Evolutionary conservation across 2,113 vertebrate species (phyloP).

Genomic region (Halcyon malimbica): DNA sequence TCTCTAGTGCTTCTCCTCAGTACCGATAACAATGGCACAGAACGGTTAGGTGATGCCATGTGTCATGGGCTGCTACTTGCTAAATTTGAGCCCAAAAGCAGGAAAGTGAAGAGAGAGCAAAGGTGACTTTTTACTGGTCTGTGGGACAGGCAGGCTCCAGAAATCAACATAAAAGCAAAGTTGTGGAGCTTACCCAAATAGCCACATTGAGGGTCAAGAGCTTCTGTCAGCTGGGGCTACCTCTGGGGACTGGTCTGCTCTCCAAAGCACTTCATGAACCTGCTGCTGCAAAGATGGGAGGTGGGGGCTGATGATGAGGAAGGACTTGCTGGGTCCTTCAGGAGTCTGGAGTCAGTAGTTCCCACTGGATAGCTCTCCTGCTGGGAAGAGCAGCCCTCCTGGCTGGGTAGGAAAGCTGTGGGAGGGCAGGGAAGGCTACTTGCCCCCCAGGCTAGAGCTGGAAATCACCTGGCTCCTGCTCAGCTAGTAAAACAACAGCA

Average conservation of each 20-base stretch:
- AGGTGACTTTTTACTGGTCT: neutral
- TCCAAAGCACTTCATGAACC: neutral
- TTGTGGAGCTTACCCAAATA: neutral
- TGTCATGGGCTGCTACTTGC: neutral
- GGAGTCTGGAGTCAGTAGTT: neutral
- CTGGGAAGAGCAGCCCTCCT: neutral
- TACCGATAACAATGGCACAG: rapidly evolving
- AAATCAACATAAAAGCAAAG: neutral
- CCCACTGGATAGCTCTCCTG: neutral
- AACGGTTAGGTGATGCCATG: neutral
- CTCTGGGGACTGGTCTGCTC: neutral
- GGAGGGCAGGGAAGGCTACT: neutral
- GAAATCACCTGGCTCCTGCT: conserved; percentile 51
- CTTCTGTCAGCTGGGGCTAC: neutral
- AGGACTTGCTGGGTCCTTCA: neutral
- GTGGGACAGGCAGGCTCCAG: neutral
- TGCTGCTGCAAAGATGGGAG: neutral
- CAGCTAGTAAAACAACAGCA: neutral
- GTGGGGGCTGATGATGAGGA: neutral
- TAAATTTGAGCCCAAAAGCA: neutral
- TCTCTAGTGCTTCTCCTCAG: neutral
- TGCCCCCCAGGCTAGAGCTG: neutral
- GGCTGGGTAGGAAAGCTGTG: neutral
- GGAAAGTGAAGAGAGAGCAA: neutral
- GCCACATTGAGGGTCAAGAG: neutral